These are phyloP conservation scores for Anorthoa munda DNA, from an alignment of 2,888 invertebrate genomes.

Conservation along the genomic window DNA sequence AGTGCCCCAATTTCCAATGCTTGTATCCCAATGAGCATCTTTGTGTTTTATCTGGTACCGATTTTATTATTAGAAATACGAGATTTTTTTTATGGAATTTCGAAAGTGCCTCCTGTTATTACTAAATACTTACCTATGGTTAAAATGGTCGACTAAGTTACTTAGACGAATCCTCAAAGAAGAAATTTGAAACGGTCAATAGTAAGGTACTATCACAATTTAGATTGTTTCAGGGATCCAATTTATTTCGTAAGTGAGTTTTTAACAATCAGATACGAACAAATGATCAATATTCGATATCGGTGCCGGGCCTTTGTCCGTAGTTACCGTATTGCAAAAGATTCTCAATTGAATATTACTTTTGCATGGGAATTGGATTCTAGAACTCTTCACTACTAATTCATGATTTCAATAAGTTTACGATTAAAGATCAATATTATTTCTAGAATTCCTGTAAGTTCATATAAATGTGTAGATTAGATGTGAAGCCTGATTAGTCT, in stretches of 20 bases:
- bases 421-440: neutral
- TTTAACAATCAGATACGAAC: constrained; percentile 53
- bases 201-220: constrained; percentile 25
- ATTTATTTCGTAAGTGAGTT: constrained; percentile 39
- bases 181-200: neutral
- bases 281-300: constrained; percentile 51
- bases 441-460: neutral
- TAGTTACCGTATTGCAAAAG: constrained; percentile 41
- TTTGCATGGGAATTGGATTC: constrained; percentile 45
- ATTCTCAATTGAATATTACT: constrained; percentile 39
- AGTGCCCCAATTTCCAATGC: constrained; percentile 22
- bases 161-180: neutral
- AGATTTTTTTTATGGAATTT: neutral
- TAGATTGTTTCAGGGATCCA: constrained; percentile 37
- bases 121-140: neutral
- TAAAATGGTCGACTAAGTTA: neutral
- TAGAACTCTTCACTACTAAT: constrained; percentile 8
- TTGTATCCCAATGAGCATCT: constrained; percentile 13
- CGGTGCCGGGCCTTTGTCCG: constrained; percentile 37
- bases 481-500: neutral
- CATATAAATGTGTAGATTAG: neutral
- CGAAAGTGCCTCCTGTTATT: neutral
- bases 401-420: constrained; percentile 6
- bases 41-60: neutral
- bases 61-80: neutral